Evolutionary conservation across 2,888 invertebrate species (phyloP).

Genomic region (Tethea ocularis): DNA sequence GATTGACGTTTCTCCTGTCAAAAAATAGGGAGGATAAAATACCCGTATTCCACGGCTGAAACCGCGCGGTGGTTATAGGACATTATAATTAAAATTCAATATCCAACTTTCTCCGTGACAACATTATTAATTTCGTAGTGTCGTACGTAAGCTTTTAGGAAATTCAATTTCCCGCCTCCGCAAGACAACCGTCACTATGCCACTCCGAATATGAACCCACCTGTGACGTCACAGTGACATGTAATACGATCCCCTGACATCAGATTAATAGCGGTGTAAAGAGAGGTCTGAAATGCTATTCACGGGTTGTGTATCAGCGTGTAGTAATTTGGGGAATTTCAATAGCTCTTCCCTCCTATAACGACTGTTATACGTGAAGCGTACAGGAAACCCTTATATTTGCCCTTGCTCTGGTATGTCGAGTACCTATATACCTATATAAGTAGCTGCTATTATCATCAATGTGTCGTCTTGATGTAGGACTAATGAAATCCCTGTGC

Average conservation of each 20-base stretch:
- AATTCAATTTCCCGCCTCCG: background rate
- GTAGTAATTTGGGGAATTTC: background rate
- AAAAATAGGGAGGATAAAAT: too few relatives aligned
- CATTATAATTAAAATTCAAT: background rate
- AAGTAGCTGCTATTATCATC: too few relatives aligned
- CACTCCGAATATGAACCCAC: conserved; percentile 3
- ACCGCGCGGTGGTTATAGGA: too few relatives aligned
- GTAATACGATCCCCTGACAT: background rate
- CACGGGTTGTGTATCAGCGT: background rate
- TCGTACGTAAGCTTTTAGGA: background rate
- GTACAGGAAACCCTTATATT: background rate
- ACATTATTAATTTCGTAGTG: conserved; percentile 3
- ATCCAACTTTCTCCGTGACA: background rate
- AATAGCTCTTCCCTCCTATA: background rate
- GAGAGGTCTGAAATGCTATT: background rate
- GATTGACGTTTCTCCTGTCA: too few relatives aligned
- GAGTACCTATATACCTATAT: too few relatives aligned
- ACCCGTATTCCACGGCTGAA: too few relatives aligned
- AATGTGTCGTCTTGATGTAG: too few relatives aligned
- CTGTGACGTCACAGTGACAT: background rate
- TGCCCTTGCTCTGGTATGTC: too few relatives aligned
- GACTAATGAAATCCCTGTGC: too few relatives aligned
- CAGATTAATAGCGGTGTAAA: conserved; percentile 4
- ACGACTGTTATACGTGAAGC: background rate
- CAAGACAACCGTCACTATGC: conserved; percentile 1